Evolutionary conservation across 1,140 invertebrate genomes (phyloP).

Genomic region (Drosophila quadrilineata): DNA sequence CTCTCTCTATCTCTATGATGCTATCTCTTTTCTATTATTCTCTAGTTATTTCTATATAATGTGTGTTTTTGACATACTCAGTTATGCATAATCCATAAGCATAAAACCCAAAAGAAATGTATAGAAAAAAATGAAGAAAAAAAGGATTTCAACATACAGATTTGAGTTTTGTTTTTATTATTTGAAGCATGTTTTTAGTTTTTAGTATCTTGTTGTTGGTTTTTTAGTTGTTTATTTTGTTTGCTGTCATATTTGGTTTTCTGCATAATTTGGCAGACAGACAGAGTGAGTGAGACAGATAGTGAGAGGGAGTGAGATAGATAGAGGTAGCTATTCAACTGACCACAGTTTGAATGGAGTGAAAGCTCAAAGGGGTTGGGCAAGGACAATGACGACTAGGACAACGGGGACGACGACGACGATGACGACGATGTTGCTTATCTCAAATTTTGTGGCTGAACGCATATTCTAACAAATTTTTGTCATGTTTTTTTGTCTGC

Average conservation of each 20-base stretch:
- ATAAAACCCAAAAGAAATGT: too few species aligned
- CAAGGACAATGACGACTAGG: background rate
- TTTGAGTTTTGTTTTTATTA: constrained; percentile 29
- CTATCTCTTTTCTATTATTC: too few species aligned
- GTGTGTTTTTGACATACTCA: too few species aligned
- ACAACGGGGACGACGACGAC: constrained; percentile 14
- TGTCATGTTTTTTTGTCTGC: constrained; percentile 58
- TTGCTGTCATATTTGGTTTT: constrained; percentile 45
- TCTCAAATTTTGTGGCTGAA: constrained; percentile 66
- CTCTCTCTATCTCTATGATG: too few species aligned
- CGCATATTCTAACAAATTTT: constrained; percentile 75
- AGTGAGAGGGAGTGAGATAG: too few species aligned
- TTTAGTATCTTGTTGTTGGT: constrained; percentile 18
- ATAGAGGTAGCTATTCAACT: too few species aligned
- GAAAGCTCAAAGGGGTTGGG: too few species aligned
- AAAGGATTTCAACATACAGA: constrained; percentile 45
- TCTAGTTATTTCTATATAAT: too few species aligned
- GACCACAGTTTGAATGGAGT: background rate
- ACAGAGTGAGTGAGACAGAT: too few species aligned
- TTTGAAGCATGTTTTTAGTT: background rate
- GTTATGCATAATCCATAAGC: constrained; percentile 53
- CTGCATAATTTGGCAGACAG: constrained; percentile 63
- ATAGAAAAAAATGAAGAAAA: too few species aligned
- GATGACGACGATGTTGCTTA: constrained; percentile 47
- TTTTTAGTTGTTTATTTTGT: constrained; percentile 31